Evolutionary conservation across 2,113 vertebrate genomes (phyloP).

Genomic region (Mustela nigripes): DNA sequence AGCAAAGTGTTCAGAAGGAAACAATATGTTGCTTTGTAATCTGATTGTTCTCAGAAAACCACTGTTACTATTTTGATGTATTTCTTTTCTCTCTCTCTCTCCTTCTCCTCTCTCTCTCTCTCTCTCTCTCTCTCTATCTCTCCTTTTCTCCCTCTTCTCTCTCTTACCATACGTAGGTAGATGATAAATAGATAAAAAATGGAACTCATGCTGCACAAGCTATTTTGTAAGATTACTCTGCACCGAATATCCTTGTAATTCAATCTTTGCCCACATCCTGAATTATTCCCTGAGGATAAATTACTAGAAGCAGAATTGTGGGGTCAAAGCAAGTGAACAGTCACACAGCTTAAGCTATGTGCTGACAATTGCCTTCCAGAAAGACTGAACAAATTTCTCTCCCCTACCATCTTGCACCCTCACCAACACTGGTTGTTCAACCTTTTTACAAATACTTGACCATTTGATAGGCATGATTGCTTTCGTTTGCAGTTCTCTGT

Average conservation of each 20-base stretch:
- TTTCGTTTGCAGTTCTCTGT: not conserved
- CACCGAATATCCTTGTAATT: constrained; percentile 40
- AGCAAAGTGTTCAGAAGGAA: constrained; percentile 36
- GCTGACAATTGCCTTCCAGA: constrained; percentile 55
- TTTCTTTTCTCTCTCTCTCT: not conserved
- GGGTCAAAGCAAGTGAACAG: constrained; percentile 52
- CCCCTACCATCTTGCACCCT: not conserved
- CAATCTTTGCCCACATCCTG: constrained; percentile 32
- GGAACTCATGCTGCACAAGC: not conserved
- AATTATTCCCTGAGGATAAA: constrained; percentile 62
- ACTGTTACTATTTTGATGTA: not conserved
- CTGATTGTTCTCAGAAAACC: constrained; percentile 28
- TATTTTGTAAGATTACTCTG: not conserved
- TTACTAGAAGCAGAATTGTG: constrained; percentile 51
- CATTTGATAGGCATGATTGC: not conserved
- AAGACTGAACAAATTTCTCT: not conserved
- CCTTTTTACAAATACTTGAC: not conserved
- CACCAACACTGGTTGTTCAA: not conserved
- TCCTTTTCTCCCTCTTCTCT: not conserved
- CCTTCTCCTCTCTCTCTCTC: not conserved
- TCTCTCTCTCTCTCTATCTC: too few species aligned
- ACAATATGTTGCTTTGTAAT: not conserved
- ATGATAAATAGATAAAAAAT: not conserved
- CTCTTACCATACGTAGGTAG: not conserved
- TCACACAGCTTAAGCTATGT: not conserved